Conservation (phyloP, 2,113 vertebrate genomes). For the Triplophysa dalaica region DNA sequence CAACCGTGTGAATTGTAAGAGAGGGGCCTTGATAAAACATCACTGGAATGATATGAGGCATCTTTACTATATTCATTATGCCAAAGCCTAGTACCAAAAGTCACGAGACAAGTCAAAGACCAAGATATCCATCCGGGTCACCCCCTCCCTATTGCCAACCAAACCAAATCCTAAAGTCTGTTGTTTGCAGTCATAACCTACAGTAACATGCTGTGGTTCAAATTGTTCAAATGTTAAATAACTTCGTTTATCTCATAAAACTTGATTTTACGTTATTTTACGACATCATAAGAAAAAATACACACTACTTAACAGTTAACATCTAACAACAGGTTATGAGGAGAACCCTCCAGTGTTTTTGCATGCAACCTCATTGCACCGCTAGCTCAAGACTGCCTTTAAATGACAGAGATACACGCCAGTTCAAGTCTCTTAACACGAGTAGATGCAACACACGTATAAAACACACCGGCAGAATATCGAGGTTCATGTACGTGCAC, state of each 20-base stretch:
- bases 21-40: not conserved
- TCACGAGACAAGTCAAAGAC: not conserved
- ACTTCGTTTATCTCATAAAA: constrained; percentile 42
- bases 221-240: not conserved
- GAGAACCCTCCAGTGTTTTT: constrained; percentile 34
- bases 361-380: constrained; percentile 25
- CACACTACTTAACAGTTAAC: constrained; percentile 54
- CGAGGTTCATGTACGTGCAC: constrained; percentile 37
- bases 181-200: not conserved
- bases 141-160: not conserved
- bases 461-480: constrained; percentile 33
- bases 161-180: not conserved
- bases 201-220: not conserved
- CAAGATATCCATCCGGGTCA: not conserved
- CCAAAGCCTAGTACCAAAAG: not conserved
- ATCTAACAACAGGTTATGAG: constrained; percentile 53
- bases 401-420: constrained; percentile 41
- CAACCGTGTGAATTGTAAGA: not conserved
- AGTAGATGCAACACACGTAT: constrained; percentile 12
- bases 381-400: constrained; percentile 48
- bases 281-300: constrained; percentile 44
- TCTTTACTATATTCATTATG: not conserved
- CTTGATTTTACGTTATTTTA: constrained; percentile 57
- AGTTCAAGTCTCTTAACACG: constrained; percentile 20
- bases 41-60: not conserved